A percentile compares a stretch with the other conserved stretches of the same genome.
Conservation (phyloP, 1,140 invertebrate genomes). For the Harlomillsia oculata region DNA sequence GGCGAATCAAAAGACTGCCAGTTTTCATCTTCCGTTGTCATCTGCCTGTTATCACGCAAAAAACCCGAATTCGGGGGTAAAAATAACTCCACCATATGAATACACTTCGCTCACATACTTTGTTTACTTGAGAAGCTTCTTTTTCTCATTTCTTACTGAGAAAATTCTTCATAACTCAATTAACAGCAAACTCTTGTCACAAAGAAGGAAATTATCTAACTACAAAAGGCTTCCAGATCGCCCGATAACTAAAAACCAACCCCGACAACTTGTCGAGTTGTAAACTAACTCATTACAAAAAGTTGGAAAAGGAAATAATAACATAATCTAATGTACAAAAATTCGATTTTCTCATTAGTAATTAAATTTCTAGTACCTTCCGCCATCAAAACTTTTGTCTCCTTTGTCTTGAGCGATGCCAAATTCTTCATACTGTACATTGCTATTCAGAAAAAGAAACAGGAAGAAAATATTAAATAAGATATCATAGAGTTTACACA, state of each 20-base stretch:
- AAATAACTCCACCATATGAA: too few species aligned
- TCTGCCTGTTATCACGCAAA: too few species aligned
- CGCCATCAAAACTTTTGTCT: constrained; percentile 16
- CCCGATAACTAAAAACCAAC: not conserved
- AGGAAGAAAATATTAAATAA: not conserved
- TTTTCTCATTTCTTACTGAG: too few species aligned
- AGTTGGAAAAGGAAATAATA: not conserved
- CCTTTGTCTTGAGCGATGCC: constrained; percentile 24
- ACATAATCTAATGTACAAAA: not conserved
- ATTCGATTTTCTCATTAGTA: too few species aligned
- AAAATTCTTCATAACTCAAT: too few species aligned
- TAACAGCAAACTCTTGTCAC: too few species aligned
- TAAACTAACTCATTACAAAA: not conserved
- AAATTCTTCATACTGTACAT: constrained; percentile 35
- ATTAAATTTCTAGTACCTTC: too few species aligned
- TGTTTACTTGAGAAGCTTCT: too few species aligned
- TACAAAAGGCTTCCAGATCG: too few species aligned
- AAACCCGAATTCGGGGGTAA: too few species aligned
- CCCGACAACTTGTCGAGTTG: not conserved
- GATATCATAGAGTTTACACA: not conserved
- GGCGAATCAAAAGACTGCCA: constrained; percentile 36
- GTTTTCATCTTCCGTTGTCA: constrained; percentile 26
- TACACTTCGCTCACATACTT: too few species aligned
- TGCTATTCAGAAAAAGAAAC: constrained; percentile 15
- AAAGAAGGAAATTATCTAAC: too few species aligned